Percentiles rank a stretch among this genome's conserved stretches.
Conservation (phyloP, 2,888 invertebrate species). For the Ctena decussata region DNA sequence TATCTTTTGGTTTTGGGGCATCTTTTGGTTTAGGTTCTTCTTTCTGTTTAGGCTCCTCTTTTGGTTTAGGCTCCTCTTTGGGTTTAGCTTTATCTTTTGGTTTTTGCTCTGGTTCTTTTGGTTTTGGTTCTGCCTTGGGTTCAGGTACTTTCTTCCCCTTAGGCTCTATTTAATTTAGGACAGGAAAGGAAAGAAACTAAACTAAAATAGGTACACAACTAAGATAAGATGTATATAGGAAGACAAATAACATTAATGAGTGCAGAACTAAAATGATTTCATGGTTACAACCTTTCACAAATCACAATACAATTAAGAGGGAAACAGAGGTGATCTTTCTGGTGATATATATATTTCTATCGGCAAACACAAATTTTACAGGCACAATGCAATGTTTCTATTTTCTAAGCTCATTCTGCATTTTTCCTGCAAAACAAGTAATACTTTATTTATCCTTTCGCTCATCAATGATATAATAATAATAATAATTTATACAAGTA, state of each 20-base stretch:
- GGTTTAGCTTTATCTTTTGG: conserved; percentile 52
- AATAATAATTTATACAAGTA: no score
- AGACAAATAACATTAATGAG: not conserved
- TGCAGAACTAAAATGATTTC: not conserved
- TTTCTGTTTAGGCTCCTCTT: conserved; percentile 36
- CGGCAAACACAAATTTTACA: no score
- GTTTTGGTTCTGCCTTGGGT: conserved; percentile 17
- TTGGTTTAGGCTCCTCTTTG: conserved; percentile 43
- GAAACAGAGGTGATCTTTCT: no score
- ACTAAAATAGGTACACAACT: conserved; percentile 2
- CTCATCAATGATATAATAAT: no score
- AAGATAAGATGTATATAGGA: not conserved
- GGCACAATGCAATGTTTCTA: no score
- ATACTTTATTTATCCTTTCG: no score
- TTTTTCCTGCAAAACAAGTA: no score
- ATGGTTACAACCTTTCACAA: not conserved
- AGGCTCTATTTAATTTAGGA: conserved; percentile 3
- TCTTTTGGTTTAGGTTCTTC: conserved; percentile 14
- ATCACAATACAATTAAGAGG: not conserved
- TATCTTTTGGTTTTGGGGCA: not conserved
- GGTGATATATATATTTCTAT: no score
- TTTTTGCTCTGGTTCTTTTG: conserved; percentile 29
- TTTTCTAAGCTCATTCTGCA: no score
- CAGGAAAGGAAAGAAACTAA: conserved; percentile 18
- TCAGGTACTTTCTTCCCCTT: conserved; percentile 29